Evolutionary conservation across 2,797 vertebrate genomes (phyloP).

Genomic region (Odontamblyopus lacepedii): DNA sequence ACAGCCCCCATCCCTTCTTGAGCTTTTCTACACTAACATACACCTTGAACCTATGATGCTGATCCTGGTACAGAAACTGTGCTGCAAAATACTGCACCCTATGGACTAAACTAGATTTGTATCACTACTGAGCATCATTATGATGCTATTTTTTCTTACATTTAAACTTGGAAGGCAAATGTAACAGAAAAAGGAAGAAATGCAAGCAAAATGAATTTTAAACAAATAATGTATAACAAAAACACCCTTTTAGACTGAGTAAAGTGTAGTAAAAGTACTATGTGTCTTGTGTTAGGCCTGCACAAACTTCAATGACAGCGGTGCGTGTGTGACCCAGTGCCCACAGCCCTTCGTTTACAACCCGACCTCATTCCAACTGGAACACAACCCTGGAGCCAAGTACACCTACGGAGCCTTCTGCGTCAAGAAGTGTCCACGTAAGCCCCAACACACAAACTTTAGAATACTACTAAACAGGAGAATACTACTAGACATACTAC

Average conservation of each 20-base stretch:
- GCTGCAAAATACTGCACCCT: no score
- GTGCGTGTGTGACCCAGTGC: constrained; percentile 94
- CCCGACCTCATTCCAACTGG: constrained; percentile 92
- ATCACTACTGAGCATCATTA: no score
- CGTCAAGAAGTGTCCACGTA: constrained; percentile 96
- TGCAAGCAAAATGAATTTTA: no score
- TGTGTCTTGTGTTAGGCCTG: constrained; percentile 61
- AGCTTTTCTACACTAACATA: no score
- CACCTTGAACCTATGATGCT: no score
- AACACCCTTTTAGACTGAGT: neutral
- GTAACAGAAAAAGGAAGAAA: no score
- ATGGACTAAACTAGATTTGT: no score
- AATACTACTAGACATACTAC: neutral
- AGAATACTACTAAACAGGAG: neutral
- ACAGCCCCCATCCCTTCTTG: no score
- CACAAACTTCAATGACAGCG: constrained; percentile 98
- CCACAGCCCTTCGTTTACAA: constrained; percentile 97
- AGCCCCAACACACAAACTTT: constrained; percentile 55
- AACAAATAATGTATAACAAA: neutral
- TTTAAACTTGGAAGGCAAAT: no score
- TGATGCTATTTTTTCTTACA: no score
- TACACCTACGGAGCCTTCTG: constrained; percentile 98
- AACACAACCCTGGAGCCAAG: constrained; percentile 93
- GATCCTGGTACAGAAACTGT: no score
- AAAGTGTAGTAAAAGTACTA: neutral